These are phyloP conservation scores for Barypeithes pellucidus DNA, from an alignment of 2,888 invertebrate species.

Conservation along the genomic window DNA sequence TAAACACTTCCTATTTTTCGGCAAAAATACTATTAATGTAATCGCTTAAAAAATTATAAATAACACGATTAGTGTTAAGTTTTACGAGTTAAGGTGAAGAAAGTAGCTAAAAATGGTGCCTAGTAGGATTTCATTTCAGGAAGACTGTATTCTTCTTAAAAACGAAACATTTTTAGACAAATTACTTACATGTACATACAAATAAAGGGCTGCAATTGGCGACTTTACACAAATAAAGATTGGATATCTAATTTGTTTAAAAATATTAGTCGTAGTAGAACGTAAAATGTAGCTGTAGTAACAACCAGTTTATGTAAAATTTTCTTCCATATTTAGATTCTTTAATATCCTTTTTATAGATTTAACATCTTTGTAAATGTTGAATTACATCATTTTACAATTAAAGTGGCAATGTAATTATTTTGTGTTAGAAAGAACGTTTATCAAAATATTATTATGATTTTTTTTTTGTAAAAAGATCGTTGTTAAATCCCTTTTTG, in stretches of 20 bases:
- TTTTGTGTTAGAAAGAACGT: background rate
- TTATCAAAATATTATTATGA: background rate
- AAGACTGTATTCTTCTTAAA: slow-evolving; percentile 39
- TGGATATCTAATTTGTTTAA: slow-evolving; percentile 27
- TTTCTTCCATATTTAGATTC: slow-evolving; percentile 8
- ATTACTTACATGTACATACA: slow-evolving; percentile 22
- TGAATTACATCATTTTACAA: background rate
- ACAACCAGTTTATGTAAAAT: slow-evolving; percentile 3
- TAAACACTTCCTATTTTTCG: background rate
- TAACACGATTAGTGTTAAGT: slow-evolving; percentile 1
- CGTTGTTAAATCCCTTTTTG: slow-evolving; percentile 8
- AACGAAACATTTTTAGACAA: background rate
- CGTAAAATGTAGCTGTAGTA: slow-evolving; percentile 18
- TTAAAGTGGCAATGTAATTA: background rate
- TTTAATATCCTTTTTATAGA: background rate
- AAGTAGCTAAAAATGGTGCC: slow-evolving; percentile 54
- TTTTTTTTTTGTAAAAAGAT: slow-evolving; percentile 10
- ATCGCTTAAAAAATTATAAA: slow-evolving; percentile 6
- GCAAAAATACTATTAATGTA: background rate
- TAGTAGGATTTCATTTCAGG: slow-evolving; percentile 38
- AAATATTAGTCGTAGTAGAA: slow-evolving; percentile 24
- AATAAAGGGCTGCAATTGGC: background rate
- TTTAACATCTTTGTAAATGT: background rate
- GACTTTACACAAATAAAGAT: background rate
- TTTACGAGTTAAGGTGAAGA: slow-evolving; percentile 6